Evolutionary conservation across 2,113 vertebrate species (phyloP).

Genomic region (Odobenus rosmarus): DNA sequence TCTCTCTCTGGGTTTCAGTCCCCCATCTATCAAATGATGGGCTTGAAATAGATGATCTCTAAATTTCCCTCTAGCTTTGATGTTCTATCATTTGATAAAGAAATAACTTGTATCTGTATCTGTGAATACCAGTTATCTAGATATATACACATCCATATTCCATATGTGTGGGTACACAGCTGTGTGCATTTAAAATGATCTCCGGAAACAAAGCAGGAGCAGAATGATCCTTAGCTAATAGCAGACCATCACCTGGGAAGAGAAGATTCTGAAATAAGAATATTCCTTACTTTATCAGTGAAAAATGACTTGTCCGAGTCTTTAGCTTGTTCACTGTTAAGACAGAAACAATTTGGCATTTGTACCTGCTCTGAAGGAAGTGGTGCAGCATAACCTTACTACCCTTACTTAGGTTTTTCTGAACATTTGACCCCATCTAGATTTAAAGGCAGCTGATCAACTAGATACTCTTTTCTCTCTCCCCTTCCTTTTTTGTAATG

Average conservation of each 20-base stretch:
- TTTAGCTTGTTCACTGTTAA: neutral
- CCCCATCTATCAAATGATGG: neutral
- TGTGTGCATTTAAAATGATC: neutral
- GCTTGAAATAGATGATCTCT: neutral
- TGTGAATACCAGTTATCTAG: neutral
- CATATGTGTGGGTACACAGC: neutral
- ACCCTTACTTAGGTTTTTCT: neutral
- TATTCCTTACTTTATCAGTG: neutral
- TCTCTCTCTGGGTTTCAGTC: neutral
- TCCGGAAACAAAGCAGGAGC: neutral
- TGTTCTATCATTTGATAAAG: neutral
- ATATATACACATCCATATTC: neutral
- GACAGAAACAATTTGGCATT: neutral
- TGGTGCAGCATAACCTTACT: neutral
- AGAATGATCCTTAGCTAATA: neutral
- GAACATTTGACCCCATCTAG: neutral
- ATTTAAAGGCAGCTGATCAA: neutral
- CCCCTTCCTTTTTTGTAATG: neutral
- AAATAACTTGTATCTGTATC: neutral
- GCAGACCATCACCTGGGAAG: neutral
- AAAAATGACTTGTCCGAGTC: neutral
- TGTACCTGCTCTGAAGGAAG: neutral
- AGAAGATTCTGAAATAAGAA: neutral
- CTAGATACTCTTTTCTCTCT: neutral
- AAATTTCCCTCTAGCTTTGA: neutral